Conservation (phyloP, 64 coral and sea anemone species). For the Orbicella faveolata region DNA sequence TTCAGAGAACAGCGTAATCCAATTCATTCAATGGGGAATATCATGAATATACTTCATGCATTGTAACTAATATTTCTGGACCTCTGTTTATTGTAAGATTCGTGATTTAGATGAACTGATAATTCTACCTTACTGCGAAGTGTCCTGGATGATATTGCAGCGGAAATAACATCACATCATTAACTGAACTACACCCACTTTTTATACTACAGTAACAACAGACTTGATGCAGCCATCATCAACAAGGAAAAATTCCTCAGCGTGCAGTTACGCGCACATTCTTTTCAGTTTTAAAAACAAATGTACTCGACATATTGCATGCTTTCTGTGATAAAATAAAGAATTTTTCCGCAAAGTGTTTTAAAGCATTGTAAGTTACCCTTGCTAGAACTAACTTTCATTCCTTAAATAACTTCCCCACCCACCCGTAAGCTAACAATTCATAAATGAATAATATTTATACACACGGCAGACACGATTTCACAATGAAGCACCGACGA, state of each 20-base stretch:
- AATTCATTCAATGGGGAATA: constrained; percentile 7
- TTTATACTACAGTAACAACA: constrained; percentile 4
- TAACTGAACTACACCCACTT: not conserved
- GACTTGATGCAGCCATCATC: not conserved
- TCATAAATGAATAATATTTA: not conserved
- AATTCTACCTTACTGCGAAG: constrained; percentile 6
- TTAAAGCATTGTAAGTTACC: constrained; percentile 13
- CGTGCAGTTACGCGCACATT: not conserved
- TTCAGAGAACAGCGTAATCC: constrained; percentile 15
- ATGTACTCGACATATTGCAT: not conserved
- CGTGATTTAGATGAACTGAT: not conserved
- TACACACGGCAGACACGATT: not conserved
- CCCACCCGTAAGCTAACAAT: not conserved
- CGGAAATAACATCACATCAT: constrained; percentile 28
- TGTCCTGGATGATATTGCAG: not conserved
- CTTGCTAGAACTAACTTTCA: not conserved
- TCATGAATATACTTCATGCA: not conserved
- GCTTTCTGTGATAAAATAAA: constrained; percentile 2
- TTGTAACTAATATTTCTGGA: not conserved
- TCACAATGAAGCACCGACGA: not conserved
- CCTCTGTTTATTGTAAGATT: constrained; percentile 40
- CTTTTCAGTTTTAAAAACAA: constrained; percentile 7
- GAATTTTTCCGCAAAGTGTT: not conserved
- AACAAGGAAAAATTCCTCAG: not conserved
- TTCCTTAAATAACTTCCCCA: constrained; percentile 20